Conservation (phyloP, 2,797 vertebrate species). For the Sternarchorhynchus goeldii region DNA sequence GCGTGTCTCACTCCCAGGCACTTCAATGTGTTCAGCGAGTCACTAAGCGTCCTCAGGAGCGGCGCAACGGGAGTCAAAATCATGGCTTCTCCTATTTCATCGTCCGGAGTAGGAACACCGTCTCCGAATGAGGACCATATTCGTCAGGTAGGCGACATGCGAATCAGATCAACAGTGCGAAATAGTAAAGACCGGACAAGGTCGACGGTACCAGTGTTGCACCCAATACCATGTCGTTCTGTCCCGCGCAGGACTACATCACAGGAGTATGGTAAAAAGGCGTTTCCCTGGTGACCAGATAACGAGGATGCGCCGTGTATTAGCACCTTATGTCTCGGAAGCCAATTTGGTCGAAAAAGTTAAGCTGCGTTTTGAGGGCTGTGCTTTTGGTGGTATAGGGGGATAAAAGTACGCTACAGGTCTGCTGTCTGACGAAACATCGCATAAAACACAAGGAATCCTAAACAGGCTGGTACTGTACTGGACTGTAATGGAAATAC, state of each 20-base stretch:
- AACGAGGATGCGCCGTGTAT: slow-evolving; percentile 3
- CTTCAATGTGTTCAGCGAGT: slow-evolving; percentile 56
- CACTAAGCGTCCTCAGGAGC: slow-evolving; percentile 15
- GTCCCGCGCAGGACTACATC: slow-evolving; percentile 11
- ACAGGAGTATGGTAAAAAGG: slow-evolving; percentile 17
- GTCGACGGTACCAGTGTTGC: no score
- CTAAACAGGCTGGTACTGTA: background rate
- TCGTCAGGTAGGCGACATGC: slow-evolving; percentile 78
- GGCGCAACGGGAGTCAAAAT: slow-evolving; percentile 52
- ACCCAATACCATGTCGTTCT: background rate
- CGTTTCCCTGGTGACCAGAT: slow-evolving; percentile 49
- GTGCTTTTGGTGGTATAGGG: no score
- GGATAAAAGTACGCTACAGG: no score
- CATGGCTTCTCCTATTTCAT: slow-evolving; percentile 79
- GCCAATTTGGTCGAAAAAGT: slow-evolving; percentile 7
- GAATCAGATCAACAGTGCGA: no score
- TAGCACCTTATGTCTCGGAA: background rate
- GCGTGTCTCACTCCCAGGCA: slow-evolving; percentile 28
- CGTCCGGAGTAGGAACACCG: slow-evolving; percentile 74
- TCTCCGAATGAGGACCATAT: slow-evolving; percentile 74
- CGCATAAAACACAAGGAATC: background rate
- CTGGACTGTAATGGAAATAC: background rate
- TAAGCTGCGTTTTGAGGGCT: background rate
- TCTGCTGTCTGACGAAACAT: no score
- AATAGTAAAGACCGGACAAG: no score